Percentiles rank a stretch among this genome's conserved stretches.
Evolutionary conservation across 1,140 invertebrate species (phyloP).

Genomic region (Diplogasteroides magnus): DNA sequence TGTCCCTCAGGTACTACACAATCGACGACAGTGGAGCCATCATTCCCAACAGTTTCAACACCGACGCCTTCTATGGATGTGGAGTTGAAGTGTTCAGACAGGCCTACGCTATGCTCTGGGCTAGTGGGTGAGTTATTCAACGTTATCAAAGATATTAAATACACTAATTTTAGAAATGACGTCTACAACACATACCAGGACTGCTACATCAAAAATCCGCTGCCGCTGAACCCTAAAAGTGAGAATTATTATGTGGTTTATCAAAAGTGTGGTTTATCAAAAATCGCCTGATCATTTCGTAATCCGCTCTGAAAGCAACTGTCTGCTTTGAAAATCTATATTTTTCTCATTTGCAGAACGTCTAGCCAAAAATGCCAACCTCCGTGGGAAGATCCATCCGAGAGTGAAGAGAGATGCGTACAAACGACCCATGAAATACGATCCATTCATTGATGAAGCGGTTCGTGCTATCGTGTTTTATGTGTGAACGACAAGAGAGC

Average conservation of each 20-base stretch:
- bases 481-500: no score
- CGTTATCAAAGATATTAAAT: not conserved
- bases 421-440: not conserved
- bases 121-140: not conserved
- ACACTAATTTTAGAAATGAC: constrained; percentile 26
- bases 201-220: constrained; percentile 20
- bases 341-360: no score
- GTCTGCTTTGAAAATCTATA: no score
- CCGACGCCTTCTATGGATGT: not conserved
- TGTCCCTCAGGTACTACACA: not conserved
- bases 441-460: not conserved
- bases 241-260: no score
- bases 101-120: not conserved
- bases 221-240: not conserved
- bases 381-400: no score
- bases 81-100: not conserved
- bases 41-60: not conserved
- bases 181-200: constrained; percentile 36
- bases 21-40: not conserved
- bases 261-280: not conserved
- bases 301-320: no score
- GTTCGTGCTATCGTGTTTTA: not conserved
- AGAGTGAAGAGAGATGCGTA: not conserved
- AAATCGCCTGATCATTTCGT: no score
- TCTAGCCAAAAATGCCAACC: no score